Evolutionary conservation across 2,888 invertebrate genomes (phyloP), one percentile per base, ranked within the genome.

Genomic region (Antheraea yamamai): DNA sequence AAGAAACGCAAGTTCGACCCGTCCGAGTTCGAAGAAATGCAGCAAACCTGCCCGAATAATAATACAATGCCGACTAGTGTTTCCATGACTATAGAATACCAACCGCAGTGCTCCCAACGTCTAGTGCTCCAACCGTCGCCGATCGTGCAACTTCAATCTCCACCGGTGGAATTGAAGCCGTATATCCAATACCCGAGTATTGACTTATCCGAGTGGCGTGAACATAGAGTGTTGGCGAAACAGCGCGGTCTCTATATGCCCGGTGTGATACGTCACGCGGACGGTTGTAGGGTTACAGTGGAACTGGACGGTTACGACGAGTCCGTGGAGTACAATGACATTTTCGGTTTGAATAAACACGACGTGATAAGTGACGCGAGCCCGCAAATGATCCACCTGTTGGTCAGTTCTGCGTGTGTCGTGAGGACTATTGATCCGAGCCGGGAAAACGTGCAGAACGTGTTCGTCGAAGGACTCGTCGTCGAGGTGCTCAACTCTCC

Each of bases 321-420:
- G 77, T 93, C 96, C 68, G 95, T 97, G 80, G 95, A 96, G 84
- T 98, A 97, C 87, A 95, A 95, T 88, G 97, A 98, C 90, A 97
- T 98, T 80, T 96, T 98, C 81, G 97, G 97, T 83, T 95, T 95
- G 81, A 97, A 97, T 84, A 97, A 97, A 87, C 97, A 96, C 91
- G 98, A 98, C 92, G 97, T 99, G 88, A 98, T 99, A 84, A 97
- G 98, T 86, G 99, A 99, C 90, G 98, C 98, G 81, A 97, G 98
- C 92, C 99, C 99, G 55, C 97, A 96, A 86, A 96, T 97, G 83
- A 97, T 96, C 82, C 97, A 98, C 94, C 96, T 99, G 85, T 96
- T 96, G 80, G 93, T 97, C 77, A 98, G 98, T 64, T 97, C 97
- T 73, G 95, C 96, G 76, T 98, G 99, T 81, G 98, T 98, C 90